Conservation (phyloP, 2,113 vertebrate species). For the Puffinus mauretanicus region DNA sequence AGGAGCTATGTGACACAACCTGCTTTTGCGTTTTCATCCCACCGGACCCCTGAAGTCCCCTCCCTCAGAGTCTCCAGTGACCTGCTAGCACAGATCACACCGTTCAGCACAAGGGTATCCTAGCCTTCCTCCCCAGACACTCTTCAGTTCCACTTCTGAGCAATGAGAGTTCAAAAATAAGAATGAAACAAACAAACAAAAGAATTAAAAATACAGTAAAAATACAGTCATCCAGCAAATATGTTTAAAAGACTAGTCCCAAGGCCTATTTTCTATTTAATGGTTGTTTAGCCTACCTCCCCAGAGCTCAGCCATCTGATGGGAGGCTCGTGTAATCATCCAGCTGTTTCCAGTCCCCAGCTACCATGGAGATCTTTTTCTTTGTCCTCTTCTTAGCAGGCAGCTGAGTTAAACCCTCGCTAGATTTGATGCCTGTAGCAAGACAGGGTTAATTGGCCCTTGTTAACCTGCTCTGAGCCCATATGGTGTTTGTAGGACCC, state of each 20-base stretch:
- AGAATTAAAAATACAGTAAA: background rate
- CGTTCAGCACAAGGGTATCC: background rate
- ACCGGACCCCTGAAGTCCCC: background rate
- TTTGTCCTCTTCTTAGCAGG: background rate
- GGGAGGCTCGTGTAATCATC: background rate
- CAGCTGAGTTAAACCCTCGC: background rate
- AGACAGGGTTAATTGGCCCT: slow-evolving; percentile 1
- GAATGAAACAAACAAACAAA: background rate
- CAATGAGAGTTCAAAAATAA: background rate
- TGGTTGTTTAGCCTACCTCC: background rate
- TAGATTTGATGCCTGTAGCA: background rate
- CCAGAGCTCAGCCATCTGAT: slow-evolving; percentile 11
- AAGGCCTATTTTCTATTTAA: background rate
- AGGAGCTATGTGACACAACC: background rate
- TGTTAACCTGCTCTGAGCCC: background rate
- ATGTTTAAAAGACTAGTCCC: background rate
- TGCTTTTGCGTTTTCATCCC: background rate
- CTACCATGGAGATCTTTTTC: background rate
- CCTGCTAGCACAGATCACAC: background rate
- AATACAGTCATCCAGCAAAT: background rate
- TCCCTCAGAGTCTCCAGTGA: background rate
- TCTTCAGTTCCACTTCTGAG: background rate
- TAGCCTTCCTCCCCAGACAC: background rate
- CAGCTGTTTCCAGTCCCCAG: slow-evolving; percentile 32
- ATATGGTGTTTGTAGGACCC: background rate